Evolutionary conservation across 2,113 vertebrate species (phyloP), one percentile per base, ranked within the genome.

Genomic region (Peromyscus maniculatus): DNA sequence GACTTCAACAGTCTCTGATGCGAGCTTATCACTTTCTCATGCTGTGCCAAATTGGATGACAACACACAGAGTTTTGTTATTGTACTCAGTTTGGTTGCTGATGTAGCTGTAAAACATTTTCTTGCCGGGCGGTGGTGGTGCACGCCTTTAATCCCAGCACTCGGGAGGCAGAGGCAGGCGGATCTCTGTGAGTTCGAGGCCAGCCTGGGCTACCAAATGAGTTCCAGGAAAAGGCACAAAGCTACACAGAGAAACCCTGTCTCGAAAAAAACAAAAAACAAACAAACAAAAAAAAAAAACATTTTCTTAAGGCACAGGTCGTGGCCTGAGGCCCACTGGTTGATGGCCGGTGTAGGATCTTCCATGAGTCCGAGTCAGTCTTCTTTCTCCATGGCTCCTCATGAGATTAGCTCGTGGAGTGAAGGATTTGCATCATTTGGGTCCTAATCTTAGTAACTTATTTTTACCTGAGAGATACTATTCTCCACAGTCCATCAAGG

Each of bases 401-500:
- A 7, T 57, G 87, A 57, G 16, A 92, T 92, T 80, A 74, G 77
- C 79, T 66, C 89, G 89, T 28, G 77, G 71, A 94, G 11, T 52
- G 83, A 91, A 96, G 72, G 46, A 69, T 57, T 49, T 67, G n/a
- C 66, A 33, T 89, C n/a, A 82, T 87, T 49, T 93, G 6, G 1
- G 71, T 69, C 39, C 69, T 82, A 55, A 82, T 82, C 33, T 82
- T 57, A 22, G 28, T 39, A 49, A 83, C 69, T 96, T 94, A 91
- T 92, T 96, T 97, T 96, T 89, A 91, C 95, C 93, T 89, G 84
- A 74, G 46, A 92, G 88, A 96, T 1, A 55, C 1, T 71, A 3
- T 55, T 93, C 39, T 13, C 72, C 28, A 71, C 28, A 59, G 87
- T 87, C 67, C 79, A 67, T 31, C 62, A 82, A 93, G 95, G 74